Evolutionary conservation across 2,888 invertebrate species (phyloP).

Genomic region (Agriopis leucophaearia): DNA sequence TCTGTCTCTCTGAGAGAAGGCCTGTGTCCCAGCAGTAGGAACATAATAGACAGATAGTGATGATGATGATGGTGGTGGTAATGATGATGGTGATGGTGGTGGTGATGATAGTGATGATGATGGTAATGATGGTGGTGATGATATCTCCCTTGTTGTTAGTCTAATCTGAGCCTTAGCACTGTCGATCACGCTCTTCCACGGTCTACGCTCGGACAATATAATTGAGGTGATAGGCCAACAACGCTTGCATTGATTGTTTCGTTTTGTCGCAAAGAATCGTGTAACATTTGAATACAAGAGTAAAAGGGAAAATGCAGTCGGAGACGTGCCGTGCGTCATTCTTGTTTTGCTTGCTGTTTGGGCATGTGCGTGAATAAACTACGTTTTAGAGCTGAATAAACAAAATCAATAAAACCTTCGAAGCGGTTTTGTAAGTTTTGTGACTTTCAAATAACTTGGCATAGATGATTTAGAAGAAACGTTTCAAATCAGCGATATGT

Average conservation of each 20-base stretch:
- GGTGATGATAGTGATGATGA: too few relatives aligned
- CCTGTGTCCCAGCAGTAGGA: too few relatives aligned
- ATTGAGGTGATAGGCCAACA: constrained; percentile 39
- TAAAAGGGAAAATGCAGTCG: background rate
- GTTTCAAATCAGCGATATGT: too few relatives aligned
- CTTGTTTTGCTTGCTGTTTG: background rate
- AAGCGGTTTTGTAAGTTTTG: too few relatives aligned
- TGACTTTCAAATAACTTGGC: too few relatives aligned
- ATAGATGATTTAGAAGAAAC: too few relatives aligned
- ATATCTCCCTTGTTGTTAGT: background rate
- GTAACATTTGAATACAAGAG: background rate
- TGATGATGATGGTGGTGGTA: too few relatives aligned
- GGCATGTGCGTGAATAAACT: background rate
- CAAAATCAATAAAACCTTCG: background rate
- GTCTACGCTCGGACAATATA: constrained; percentile 18
- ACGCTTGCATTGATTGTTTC: constrained; percentile 22
- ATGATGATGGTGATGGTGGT: too few relatives aligned
- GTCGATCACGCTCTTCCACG: constrained; percentile 15
- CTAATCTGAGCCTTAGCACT: background rate
- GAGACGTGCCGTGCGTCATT: constrained; percentile 6
- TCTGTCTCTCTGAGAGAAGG: too few relatives aligned
- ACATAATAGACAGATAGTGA: too few relatives aligned
- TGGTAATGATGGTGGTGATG: too few relatives aligned
- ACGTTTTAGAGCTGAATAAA: background rate
- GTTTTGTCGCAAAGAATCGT: constrained; percentile 18